Evolutionary conservation across 53 echinoderm and acorn worm genomes (phyloP), one percentile per base, ranked within the genome.

Genomic region (Stichopus horrens): DNA sequence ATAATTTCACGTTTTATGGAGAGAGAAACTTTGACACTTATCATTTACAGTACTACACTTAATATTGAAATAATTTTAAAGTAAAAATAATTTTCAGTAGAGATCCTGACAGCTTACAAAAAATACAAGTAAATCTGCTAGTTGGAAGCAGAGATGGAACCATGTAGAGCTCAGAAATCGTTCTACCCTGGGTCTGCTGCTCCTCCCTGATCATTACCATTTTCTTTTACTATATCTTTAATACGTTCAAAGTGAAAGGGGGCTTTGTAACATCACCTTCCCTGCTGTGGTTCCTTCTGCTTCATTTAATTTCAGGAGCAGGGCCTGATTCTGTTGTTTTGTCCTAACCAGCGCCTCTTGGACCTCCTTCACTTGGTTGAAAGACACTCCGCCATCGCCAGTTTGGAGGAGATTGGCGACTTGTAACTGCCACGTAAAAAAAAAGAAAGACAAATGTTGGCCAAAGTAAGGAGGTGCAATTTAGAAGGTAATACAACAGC

Each of bases 341-440:
- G 92, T 93, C 75, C 94, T 93, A 7, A 58, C 87, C 56, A 97
- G 80, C 54, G 91, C 88, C 88, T 93, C 90, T 55, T 94, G 92
- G 52, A 95, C 67, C 19, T 90, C 59, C 73, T 95, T 91, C 20
- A 93, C 77, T 71, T 97, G 97, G 23, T 90, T 86, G 23, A 90
- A 86, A 20, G 92, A 94, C 19, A 92, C 97, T 74, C 91, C 76
- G 9, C 93, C 93, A 53, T 93, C 83, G 75, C 93, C 93, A 90
- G 93, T 95, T 86, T 97, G 95, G 7, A 97, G 86, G 9, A 97
- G 79, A 37, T 92, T 93, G 20, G 95, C 97, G 8, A 97, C 95
- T 90, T 97, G 97, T 73, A 88, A 92, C 97, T 97, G 75, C 51
- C 37, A 76, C 4, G 1, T n/a, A 23, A 53, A 4, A 21, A 76